These are phyloP conservation scores for Zhuqinia jingwanae DNA, from an alignment of 2,888 invertebrate genomes.

Conservation along the genomic window DNA sequence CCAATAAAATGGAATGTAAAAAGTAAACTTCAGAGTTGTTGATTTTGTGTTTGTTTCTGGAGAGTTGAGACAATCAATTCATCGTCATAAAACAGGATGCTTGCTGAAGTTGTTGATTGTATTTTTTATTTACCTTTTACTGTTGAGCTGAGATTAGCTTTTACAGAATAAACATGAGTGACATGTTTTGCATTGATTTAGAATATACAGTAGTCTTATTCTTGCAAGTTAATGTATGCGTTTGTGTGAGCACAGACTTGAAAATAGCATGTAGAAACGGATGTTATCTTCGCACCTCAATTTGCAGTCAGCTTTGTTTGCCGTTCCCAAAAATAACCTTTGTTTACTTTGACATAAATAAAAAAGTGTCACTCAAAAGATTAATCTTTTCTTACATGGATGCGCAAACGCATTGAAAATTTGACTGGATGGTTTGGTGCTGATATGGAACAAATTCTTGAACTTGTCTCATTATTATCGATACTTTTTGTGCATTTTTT, in stretches of 20 bases:
- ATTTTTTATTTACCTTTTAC: slow-evolving; percentile 4
- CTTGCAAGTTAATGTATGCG: no score
- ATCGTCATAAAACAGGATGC: not conserved
- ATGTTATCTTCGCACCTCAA: slow-evolving; percentile 20
- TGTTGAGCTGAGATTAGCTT: slow-evolving; percentile 5
- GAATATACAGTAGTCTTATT: not conserved
- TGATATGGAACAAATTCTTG: no score
- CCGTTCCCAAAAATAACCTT: not conserved
- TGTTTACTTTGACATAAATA: slow-evolving; percentile 14
- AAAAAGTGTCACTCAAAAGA: not conserved
- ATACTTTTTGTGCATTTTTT: no score
- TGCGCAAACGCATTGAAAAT: no score
- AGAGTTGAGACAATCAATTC: slow-evolving; percentile 14
- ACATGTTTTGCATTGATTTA: not conserved
- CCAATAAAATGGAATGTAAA: slow-evolving; percentile 28
- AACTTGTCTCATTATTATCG: no score
- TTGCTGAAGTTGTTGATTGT: not conserved
- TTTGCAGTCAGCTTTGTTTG: not conserved
- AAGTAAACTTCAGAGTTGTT: not conserved
- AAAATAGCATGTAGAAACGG: not conserved
- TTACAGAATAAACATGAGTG: not conserved
- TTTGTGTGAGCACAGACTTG: not conserved
- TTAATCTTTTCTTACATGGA: not conserved
- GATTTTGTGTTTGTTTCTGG: not conserved
- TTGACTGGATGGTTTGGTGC: no score